A percentile compares a stretch with the other conserved stretches of the same genome.
These are phyloP conservation scores for Iselma pallidipennis DNA, from an alignment of 2,888 invertebrate genomes.

Conservation along the genomic window DNA sequence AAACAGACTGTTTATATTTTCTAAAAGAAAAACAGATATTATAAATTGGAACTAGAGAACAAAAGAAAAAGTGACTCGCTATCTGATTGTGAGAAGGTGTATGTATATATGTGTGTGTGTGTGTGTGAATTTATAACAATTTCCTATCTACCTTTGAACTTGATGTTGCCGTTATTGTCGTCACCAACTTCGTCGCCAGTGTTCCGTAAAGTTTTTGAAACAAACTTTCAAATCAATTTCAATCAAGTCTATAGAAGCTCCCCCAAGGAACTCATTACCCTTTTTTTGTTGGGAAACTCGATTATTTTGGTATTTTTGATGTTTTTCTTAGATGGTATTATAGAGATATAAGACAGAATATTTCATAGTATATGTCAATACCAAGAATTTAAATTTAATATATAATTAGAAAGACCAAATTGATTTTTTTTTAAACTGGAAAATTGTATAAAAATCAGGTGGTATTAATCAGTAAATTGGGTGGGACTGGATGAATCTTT, in stretches of 20 bases:
- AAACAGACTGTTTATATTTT: not conserved
- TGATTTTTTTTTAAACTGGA: too few relatives aligned
- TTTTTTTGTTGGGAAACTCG: not conserved
- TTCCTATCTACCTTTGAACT: not conserved
- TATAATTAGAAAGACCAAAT: not conserved
- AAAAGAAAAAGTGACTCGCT: not conserved
- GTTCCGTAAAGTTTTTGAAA: not conserved
- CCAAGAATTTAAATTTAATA: too few relatives aligned
- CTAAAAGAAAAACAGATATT: not conserved
- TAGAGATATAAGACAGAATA: too few relatives aligned
- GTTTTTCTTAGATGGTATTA: not conserved
- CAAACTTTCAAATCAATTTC: not conserved
- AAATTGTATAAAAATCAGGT: too few relatives aligned
- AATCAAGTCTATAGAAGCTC: not conserved
- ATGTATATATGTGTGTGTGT: too few relatives aligned
- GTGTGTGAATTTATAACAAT: too few relatives aligned
- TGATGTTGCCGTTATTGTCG: not conserved
- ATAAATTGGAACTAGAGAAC: not conserved
- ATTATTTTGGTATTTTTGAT: not conserved
- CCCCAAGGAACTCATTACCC: not conserved
- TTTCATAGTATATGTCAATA: too few relatives aligned
- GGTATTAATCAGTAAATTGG: too few relatives aligned
- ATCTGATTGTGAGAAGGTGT: too few relatives aligned
- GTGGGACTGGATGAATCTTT: constrained; percentile 10
- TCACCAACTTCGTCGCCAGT: not conserved